Evolutionary conservation across 2,797 vertebrate genomes (phyloP), one percentile per base, ranked within the genome.

Genomic region (Catamblyrhynchus diadema): DNA sequence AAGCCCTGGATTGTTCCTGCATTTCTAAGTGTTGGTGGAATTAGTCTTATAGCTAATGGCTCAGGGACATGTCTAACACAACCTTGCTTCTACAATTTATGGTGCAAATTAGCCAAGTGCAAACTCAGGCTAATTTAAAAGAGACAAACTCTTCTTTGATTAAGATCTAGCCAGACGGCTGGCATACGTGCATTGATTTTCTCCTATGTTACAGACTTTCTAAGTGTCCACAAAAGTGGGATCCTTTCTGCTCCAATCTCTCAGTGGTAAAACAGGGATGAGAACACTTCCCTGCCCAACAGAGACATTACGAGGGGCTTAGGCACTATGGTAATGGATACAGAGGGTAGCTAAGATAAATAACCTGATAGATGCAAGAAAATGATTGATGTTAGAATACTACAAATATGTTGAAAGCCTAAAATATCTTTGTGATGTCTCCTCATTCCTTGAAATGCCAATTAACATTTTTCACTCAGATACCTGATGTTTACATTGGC

Each of bases 391-490:
- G 69, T 82, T 90, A 82, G 66, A 96, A 95, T 95, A 70, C 93
- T 94, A 75, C 92, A 97, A 97, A 96, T 95, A 93, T 81, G 67
- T 93, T 95, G 91, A 96, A 73, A 93, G 60, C 74, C 48, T 91
- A 85, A 74, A 94, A 96, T 95, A 77, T 94, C 93, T 96, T 90
- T 94, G 82, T 88, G 50, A 94, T 78, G 94, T 86, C 90, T 95
- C 33, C 67, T 79, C 85, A 91, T 72, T 96, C 95, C 93, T 94
- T 97, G 86, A 88, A 95, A 92, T 69, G 45, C 94, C 95, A 97
- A 96, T 95, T 96, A 96, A 97, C 95, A 97, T 97, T 97, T 97
- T 96, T 97, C 96, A 96, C 71, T 93, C 78, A 95, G 95, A 96
- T 97, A 97, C 95, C 93, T 96, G 90, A 70, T 96, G 95, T 97